Evolutionary conservation across 2,113 vertebrate genomes (phyloP), one percentile per base, ranked within the genome.

Genomic region (Panthera uncia): DNA sequence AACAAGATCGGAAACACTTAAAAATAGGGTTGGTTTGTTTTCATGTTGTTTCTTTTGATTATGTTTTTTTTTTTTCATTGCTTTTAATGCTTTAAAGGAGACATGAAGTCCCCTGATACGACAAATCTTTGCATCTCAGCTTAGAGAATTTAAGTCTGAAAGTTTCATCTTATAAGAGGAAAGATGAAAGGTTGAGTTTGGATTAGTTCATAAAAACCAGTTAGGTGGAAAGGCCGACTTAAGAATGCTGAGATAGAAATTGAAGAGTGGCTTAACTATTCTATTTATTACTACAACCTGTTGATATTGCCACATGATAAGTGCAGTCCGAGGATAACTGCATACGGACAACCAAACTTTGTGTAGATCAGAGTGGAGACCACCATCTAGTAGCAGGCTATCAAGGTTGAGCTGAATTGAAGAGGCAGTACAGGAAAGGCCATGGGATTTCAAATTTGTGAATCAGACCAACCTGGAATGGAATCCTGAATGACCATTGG

Each of bases 1-100:
- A 96, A 92, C 80, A 88, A 97, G 76, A 45, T 97, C 91, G 90
- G 71, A 95, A 96, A 92, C 71, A 83, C 71, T 98, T 96, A 91
- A 89, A 96, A 97, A 89, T 61, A 65, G 45, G 45, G 13, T 55
- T 93, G 94, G 81, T 86, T 97, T 92, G 31, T 45, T 41, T 89
- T 91, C 80, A 15, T 76, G 41, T 76, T 68, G 41, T 90, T 95
- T 95, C 78, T 71, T 92, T 91, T 86, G 57, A 57, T 91, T 33
- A 38, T 80, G 57, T 36, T 21, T 18, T 63, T 79, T 57, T 57
- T 66, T 88, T 91, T 84, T 79, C 27, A 91, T 84, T 79, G 69
- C 86, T 96, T 76, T 66, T 89, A 89, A 45, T 94, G 69, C 33
- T 97, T 90, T 66, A 61, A 61, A 69, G 41, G 52, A 94, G 38